Conservation (phyloP, 30 jellyfish, hydroid and myxozoan species). For the Chrysaora quinquecirrha region DNA sequence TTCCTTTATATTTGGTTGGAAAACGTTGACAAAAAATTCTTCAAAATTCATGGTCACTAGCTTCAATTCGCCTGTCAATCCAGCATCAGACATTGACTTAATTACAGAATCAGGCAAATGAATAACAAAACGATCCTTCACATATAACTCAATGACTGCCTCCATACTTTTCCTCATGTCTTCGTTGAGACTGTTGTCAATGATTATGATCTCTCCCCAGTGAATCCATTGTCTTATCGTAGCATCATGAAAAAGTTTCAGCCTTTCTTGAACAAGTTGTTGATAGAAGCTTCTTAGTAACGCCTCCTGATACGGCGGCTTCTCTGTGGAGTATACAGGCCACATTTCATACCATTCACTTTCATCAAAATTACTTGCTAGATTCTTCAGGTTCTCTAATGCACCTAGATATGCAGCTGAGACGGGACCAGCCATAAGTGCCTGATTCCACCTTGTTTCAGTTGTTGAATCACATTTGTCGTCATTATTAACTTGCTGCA, state of each 20-base stretch:
- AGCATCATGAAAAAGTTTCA: slow-evolving; percentile 10
- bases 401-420: slow-evolving; percentile 20
- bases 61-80: slow-evolving; percentile 3
- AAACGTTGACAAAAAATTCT: slow-evolving; percentile 1
- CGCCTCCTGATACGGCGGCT: neutral
- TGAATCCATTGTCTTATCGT: neutral
- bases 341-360: slow-evolving; percentile 29
- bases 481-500: slow-evolving; percentile 22
- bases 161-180: slow-evolving; percentile 11
- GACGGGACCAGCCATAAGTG: slow-evolving; percentile 41
- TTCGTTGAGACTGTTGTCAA: neutral
- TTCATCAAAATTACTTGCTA: neutral
- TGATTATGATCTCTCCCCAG: slow-evolving; percentile 27
- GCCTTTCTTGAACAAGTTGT: neutral
- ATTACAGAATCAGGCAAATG: slow-evolving; percentile 25
- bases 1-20: slow-evolving; percentile 24
- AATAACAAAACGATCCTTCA: neutral
- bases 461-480: slow-evolving; percentile 12
- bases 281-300: slow-evolving; percentile 8
- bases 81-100: slow-evolving; percentile 3
- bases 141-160: neutral
- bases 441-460: slow-evolving; percentile 37
- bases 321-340: slow-evolving; percentile 8
- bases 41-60: neutral
- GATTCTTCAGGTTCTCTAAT: neutral